phyloP scores from a whole-genome alignment of 2,797 vertebrate species.

The Lindbergichthys nudifrons region DNA sequence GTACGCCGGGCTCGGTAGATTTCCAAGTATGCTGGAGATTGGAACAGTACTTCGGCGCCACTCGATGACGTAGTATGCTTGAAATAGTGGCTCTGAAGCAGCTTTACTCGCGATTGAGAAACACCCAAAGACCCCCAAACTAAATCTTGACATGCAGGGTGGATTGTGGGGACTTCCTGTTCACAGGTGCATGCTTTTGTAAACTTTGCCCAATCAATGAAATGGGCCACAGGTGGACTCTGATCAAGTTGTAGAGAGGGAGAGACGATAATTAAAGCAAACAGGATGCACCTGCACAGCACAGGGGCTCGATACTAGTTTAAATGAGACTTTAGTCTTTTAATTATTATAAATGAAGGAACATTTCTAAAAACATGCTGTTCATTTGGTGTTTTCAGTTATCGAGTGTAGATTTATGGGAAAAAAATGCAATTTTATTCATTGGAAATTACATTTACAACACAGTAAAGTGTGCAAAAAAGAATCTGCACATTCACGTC shows the following conservation, averaged over 20 bases:
- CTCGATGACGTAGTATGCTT: too few species aligned
- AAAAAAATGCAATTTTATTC: not conserved
- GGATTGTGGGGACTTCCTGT: not conserved
- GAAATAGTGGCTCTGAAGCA: too few species aligned
- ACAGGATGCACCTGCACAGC: slow-evolving; percentile 3
- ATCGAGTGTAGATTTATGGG: not conserved
- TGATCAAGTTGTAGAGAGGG: not conserved
- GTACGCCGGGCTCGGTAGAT: too few species aligned
- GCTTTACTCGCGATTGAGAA: too few species aligned
- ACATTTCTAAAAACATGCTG: not conserved
- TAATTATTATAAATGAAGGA: not conserved
- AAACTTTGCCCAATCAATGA: not conserved
- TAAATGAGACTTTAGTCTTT: not conserved
- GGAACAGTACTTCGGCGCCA: too few species aligned
- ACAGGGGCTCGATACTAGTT: not conserved
- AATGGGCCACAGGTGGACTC: not conserved
- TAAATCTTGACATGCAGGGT: not conserved
- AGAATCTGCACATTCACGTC: not conserved
- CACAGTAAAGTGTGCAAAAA: not conserved
- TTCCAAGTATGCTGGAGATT: too few species aligned
- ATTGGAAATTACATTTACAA: not conserved
- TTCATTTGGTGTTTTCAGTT: not conserved
- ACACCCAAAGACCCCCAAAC: too few species aligned
- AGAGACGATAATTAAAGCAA: slow-evolving; percentile 9
- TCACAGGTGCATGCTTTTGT: not conserved